These are phyloP conservation scores for Cladorhizidae sp. DNA, from an alignment of 37 sponge, comb jelly and placozoan species.

Conservation along the genomic window DNA sequence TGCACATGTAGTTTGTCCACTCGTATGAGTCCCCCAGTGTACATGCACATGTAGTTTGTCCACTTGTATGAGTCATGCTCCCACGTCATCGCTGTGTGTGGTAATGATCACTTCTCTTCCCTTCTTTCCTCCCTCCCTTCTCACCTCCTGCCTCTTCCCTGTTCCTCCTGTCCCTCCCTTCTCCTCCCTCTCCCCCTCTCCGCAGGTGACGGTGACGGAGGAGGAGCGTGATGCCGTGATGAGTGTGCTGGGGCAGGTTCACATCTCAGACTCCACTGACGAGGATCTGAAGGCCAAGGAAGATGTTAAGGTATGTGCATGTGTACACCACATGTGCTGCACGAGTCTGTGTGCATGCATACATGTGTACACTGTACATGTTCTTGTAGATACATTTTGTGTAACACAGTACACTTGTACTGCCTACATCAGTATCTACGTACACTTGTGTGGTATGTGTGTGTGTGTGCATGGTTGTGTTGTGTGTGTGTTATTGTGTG, in stretches of 20 bases:
- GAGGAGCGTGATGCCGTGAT: constrained; percentile 58
- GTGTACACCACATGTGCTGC: not conserved
- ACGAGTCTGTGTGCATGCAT: not conserved
- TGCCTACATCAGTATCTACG: too few species aligned
- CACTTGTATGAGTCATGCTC: not conserved
- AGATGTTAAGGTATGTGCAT: constrained; percentile 19
- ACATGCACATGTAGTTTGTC: too few species aligned
- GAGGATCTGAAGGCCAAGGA: constrained; percentile 78
- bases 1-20: too few species aligned
- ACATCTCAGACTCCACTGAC: constrained; percentile 68
- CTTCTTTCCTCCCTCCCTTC: constrained; percentile 9
- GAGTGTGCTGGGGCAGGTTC: constrained; percentile 79
- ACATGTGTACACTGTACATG: too few species aligned
- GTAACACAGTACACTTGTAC: too few species aligned
- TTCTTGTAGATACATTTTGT: not conserved
- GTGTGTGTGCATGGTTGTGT: too few species aligned
- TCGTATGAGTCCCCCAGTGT: too few species aligned
- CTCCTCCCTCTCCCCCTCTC: not conserved
- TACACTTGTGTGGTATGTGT: too few species aligned
- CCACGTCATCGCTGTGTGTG: not conserved
- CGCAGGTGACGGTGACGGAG: constrained; percentile 21
- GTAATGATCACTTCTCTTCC: not conserved
- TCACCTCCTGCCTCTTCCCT: not conserved
- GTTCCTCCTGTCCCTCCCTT: not conserved
- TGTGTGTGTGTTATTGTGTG: too few species aligned